phyloP scores from a whole-genome alignment of 2,113 vertebrate genomes.

The Pseudolaguvia tuberculata region DNA sequence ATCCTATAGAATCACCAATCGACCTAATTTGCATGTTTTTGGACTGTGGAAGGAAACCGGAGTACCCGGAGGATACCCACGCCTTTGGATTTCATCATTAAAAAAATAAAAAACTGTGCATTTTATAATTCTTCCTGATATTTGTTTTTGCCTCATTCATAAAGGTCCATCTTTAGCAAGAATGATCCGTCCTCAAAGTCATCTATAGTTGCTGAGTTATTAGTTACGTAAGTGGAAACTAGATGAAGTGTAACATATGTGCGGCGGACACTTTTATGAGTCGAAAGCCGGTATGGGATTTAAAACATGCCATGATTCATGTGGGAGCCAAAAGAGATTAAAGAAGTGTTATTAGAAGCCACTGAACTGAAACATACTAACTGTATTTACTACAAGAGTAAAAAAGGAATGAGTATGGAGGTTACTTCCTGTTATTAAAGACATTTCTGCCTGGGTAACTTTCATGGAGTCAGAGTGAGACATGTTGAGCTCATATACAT shows the following conservation, averaged over 20 bases:
- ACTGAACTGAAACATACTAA: constrained; percentile 50
- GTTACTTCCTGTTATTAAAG: constrained; percentile 48
- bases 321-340: constrained; percentile 58
- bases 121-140: not conserved
- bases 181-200: not conserved
- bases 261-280: constrained; percentile 52
- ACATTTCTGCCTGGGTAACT: constrained; percentile 43
- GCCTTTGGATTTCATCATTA: not conserved
- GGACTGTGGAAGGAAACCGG: no score
- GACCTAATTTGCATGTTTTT: no score
- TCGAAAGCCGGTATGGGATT: constrained; percentile 55
- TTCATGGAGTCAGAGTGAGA: constrained; percentile 35
- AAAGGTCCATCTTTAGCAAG: not conserved
- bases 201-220: constrained; percentile 31
- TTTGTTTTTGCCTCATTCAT: not conserved
- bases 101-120: not conserved
- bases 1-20: no score
- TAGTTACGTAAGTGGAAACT: constrained; percentile 36
- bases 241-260: constrained; percentile 49
- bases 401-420: constrained; percentile 49
- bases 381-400: constrained; percentile 46
- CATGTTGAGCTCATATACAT: not conserved
- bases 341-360: constrained; percentile 54
- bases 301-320: constrained; percentile 56
- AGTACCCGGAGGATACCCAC: no score